Conservation (phyloP, 2,888 invertebrate species). For the Epicampocera succincta region DNA sequence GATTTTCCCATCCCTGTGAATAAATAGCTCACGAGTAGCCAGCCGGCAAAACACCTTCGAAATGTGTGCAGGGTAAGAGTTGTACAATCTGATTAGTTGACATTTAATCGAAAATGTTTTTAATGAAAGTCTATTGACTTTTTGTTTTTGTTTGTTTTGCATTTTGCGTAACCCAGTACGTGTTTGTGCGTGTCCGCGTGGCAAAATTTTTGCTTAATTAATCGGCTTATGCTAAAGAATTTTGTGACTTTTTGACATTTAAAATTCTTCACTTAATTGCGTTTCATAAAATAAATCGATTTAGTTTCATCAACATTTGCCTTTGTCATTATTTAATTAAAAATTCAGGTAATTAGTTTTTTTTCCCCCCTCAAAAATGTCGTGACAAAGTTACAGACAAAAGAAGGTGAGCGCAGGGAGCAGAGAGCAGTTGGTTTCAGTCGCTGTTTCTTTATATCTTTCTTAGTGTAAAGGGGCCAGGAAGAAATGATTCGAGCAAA, state of each 20-base stretch:
- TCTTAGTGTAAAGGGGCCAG: too few species aligned
- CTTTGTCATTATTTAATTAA: conserved; percentile 67
- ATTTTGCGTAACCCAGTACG: too few species aligned
- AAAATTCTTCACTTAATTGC: conserved; percentile 27
- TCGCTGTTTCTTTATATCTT: not conserved
- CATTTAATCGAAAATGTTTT: conserved; percentile 58
- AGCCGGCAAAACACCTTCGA: not conserved
- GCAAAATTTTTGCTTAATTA: not conserved
- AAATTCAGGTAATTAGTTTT: conserved; percentile 60
- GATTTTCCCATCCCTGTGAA: not conserved
- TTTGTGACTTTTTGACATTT: not conserved
- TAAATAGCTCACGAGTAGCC: too few species aligned
- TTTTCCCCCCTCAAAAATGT: conserved; percentile 23
- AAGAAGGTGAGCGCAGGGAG: not conserved
- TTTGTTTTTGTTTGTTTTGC: not conserved
- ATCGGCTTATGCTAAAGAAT: not conserved
- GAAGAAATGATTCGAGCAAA: too few species aligned
- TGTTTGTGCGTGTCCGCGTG: not conserved
- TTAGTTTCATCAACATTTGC: conserved; percentile 55
- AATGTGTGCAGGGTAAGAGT: conserved; percentile 17
- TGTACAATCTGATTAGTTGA: conserved; percentile 60
- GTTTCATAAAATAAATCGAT: conserved; percentile 59
- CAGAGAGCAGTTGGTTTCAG: too few species aligned
- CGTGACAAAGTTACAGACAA: conserved; percentile 19
- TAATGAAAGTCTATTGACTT: conserved; percentile 26